These are phyloP conservation scores for Dolichoris vasculosae DNA, from an alignment of 1,140 invertebrate species.

Conservation along the genomic window DNA sequence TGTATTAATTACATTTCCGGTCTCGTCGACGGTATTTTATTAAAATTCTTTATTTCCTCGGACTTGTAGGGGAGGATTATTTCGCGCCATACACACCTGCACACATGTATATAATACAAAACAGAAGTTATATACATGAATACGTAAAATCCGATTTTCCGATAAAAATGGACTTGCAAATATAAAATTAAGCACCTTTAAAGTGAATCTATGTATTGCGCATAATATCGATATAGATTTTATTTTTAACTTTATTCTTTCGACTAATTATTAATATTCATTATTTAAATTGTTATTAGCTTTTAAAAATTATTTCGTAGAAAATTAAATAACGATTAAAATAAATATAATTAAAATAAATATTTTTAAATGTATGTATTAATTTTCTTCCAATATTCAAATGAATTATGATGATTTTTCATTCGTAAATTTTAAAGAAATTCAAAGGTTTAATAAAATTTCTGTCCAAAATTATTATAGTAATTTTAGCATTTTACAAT, in stretches of 20 bases:
- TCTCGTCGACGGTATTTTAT: neutral
- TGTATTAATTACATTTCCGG: neutral
- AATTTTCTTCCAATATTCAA: neutral
- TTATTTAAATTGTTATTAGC: neutral
- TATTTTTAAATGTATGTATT: neutral
- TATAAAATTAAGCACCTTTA: neutral
- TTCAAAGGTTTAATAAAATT: neutral
- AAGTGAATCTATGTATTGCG: neutral
- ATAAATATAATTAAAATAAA: neutral
- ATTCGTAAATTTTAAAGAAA: neutral
- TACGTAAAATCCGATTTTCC: neutral
- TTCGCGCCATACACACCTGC: too few relatives aligned
- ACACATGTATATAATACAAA: conserved; percentile 8
- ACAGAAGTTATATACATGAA: neutral
- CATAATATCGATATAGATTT: neutral
- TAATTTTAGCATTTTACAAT: too few relatives aligned
- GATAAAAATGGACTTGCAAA: conserved; percentile 8
- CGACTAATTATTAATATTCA: neutral
- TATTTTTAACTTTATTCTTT: neutral
- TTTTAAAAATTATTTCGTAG: neutral
- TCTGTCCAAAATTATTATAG: neutral
- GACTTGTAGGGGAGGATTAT: neutral
- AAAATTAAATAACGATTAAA: neutral
- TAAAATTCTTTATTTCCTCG: neutral
- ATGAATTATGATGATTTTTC: neutral